Evolutionary conservation across 1,140 invertebrate genomes (phyloP).

Genomic region (Catajapyx aquilonaris): DNA sequence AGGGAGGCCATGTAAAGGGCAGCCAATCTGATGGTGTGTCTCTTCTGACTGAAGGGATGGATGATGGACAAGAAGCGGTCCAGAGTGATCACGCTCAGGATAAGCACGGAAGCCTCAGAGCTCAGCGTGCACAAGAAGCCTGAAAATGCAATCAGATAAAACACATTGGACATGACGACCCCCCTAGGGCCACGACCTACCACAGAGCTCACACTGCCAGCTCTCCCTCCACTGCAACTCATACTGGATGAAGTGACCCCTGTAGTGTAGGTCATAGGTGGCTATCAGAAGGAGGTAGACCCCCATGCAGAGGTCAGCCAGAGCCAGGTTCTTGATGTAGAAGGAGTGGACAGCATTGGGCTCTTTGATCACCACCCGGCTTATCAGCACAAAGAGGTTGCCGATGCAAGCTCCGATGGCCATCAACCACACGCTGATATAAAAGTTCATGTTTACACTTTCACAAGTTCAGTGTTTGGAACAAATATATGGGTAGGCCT

Average conservation of each 20-base stretch:
- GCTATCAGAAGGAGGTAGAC: slow-evolving; percentile 42
- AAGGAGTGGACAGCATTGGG: slow-evolving; percentile 32
- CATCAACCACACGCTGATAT: slow-evolving; percentile 40
- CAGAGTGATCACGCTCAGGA: slow-evolving; percentile 37
- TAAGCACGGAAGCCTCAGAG: slow-evolving; percentile 38
- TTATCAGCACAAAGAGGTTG: slow-evolving; percentile 37
- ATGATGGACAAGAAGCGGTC: slow-evolving; percentile 37
- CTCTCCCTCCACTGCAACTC: slow-evolving; percentile 36
- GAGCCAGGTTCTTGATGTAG: slow-evolving; percentile 37
- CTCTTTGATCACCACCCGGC: slow-evolving; percentile 24
- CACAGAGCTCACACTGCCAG: slow-evolving; percentile 27
- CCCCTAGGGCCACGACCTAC: too few species aligned
- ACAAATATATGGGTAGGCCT: too few species aligned
- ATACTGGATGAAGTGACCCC: slow-evolving; percentile 32
- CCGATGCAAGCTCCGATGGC: slow-evolving; percentile 35
- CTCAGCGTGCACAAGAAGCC: slow-evolving; percentile 43
- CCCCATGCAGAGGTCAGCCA: slow-evolving; percentile 46
- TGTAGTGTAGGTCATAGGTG: slow-evolving; percentile 31
- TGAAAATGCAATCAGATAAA: slow-evolving; percentile 11
- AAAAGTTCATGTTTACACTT: too few species aligned
- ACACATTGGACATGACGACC: neutral
- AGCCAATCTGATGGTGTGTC: slow-evolving; percentile 17
- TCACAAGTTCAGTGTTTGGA: too few species aligned
- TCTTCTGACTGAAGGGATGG: slow-evolving; percentile 26
- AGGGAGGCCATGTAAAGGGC: slow-evolving; percentile 18